Conservation (phyloP, 2,888 invertebrate genomes). For the Drosophila barbarae region DNA sequence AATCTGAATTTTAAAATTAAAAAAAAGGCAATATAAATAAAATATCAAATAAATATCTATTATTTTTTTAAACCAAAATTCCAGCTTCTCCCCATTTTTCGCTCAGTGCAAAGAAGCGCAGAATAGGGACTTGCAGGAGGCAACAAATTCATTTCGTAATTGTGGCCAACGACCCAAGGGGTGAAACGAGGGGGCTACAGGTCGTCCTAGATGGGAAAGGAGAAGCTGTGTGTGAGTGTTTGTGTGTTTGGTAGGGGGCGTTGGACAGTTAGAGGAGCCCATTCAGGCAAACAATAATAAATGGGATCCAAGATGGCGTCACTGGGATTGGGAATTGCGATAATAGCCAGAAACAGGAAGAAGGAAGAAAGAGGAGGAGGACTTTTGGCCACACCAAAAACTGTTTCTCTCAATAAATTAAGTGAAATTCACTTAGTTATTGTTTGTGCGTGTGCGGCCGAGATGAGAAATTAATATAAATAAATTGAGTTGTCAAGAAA, state of each 20-base stretch:
- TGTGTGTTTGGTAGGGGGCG: slow-evolving; percentile 2
- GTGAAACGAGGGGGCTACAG: slow-evolving; percentile 35
- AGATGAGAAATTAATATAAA: slow-evolving; percentile 80
- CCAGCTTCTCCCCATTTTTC: background rate
- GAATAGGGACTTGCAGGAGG: slow-evolving; percentile 43
- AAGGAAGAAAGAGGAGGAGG: background rate
- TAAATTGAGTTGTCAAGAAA: slow-evolving; percentile 79
- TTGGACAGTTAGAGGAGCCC: slow-evolving; percentile 29
- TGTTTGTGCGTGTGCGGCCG: slow-evolving; percentile 34
- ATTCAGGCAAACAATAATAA: slow-evolving; percentile 44
- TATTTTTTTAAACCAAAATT: background rate
- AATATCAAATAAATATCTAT: background rate
- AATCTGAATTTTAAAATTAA: background rate
- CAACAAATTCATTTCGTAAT: slow-evolving; percentile 77
- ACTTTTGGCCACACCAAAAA: slow-evolving; percentile 49
- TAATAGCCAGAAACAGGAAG: slow-evolving; percentile 4
- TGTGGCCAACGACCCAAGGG: slow-evolving; percentile 72
- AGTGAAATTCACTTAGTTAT: slow-evolving; percentile 77
- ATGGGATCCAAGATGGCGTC: slow-evolving; percentile 43
- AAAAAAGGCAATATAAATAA: background rate
- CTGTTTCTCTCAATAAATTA: slow-evolving; percentile 78
- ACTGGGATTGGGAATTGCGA: slow-evolving; percentile 32
- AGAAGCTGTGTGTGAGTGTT: background rate
- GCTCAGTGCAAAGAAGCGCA: slow-evolving; percentile 13
- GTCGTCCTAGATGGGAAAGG: slow-evolving; percentile 32